Conservation (phyloP, 2,888 invertebrate species). For the Pheosia gnoma region DNA sequence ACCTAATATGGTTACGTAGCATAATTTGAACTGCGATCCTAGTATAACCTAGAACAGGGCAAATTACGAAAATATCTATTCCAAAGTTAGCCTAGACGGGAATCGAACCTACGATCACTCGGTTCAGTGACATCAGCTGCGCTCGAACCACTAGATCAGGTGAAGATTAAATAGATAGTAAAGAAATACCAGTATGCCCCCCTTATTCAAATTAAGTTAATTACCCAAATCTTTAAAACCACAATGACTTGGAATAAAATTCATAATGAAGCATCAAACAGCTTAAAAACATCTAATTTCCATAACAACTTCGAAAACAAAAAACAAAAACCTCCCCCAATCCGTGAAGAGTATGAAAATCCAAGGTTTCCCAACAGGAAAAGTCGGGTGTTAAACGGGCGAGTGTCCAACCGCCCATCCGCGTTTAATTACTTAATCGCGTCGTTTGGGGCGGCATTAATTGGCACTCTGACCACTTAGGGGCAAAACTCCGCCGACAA, state of each 20-base stretch:
- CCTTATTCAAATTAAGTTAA: background rate
- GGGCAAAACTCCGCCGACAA: constrained; percentile 62
- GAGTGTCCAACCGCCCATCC: constrained; percentile 76
- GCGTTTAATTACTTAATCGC: constrained; percentile 82
- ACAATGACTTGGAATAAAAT: constrained; percentile 27
- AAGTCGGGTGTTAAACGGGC: constrained; percentile 68
- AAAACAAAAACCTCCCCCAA: constrained; percentile 43
- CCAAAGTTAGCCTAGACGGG: too few species aligned
- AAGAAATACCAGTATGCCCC: background rate
- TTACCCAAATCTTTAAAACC: background rate
- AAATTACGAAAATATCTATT: too few species aligned
- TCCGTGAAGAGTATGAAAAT: constrained; percentile 49
- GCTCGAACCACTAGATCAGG: too few species aligned
- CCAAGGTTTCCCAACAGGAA: constrained; percentile 65
- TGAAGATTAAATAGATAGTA: too few species aligned
- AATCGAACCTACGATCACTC: too few species aligned
- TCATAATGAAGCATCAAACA: constrained; percentile 30
- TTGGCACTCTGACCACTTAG: constrained; percentile 77
- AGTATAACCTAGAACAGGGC: too few species aligned
- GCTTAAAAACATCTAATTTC: constrained; percentile 36
- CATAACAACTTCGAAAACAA: constrained; percentile 37
- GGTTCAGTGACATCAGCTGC: too few species aligned
- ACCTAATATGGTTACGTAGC: too few species aligned
- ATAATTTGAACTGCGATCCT: too few species aligned
- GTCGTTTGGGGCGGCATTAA: constrained; percentile 73